phyloP scores from a whole-genome alignment of 2,797 vertebrate species.

The Vespertilio murinus region DNA sequence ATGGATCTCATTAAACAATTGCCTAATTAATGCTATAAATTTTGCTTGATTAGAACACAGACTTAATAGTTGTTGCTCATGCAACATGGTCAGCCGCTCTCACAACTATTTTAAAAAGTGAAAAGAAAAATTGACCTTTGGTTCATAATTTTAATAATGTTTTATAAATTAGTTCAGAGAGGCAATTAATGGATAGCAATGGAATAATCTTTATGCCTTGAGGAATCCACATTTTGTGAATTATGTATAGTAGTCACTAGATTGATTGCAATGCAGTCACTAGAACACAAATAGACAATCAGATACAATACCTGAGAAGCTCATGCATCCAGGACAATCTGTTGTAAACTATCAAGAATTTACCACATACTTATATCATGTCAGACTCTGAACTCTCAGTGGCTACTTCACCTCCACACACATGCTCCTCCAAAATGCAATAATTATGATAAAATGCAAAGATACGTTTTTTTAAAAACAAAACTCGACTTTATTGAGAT shows the following conservation, averaged over 20 bases:
- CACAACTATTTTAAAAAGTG: neutral
- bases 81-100: neutral
- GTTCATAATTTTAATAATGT: neutral
- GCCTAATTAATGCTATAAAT: constrained; percentile 40
- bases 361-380: neutral
- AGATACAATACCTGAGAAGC: neutral
- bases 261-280: neutral
- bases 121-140: constrained; percentile 9
- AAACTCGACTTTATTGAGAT: neutral
- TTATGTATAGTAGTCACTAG: neutral
- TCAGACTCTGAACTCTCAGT: neutral
- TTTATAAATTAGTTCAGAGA: constrained; percentile 25
- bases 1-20: constrained; percentile 48
- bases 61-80: constrained; percentile 11
- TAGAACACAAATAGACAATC: neutral
- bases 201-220: neutral
- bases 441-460: neutral
- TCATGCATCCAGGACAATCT: neutral
- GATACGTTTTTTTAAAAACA: neutral
- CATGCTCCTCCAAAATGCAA: neutral
- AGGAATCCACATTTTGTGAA: neutral
- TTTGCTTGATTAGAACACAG: neutral
- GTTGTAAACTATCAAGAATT: neutral
- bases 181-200: neutral
- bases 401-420: neutral